A percentile compares a stretch with the other conserved stretches of the same genome.
These are phyloP conservation scores for Tokudaia muenninki DNA, from an alignment of 2,797 vertebrate species.

Conservation along the genomic window DNA sequence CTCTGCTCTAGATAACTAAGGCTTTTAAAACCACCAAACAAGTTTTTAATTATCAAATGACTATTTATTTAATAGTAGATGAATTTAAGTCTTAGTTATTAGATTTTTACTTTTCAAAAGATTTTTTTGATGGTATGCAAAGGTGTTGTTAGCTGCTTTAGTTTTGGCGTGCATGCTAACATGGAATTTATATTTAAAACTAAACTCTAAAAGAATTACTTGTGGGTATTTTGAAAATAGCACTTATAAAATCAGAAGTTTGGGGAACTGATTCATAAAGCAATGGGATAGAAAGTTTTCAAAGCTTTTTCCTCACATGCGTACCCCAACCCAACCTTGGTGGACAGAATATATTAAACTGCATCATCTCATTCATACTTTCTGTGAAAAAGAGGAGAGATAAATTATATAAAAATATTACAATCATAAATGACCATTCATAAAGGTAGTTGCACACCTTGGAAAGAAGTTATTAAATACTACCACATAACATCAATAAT, in stretches of 20 bases:
- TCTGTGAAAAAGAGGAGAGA: constrained; percentile 54
- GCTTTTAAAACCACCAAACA: constrained; percentile 34
- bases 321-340: background rate
- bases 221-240: constrained; percentile 47
- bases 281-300: background rate
- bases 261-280: constrained; percentile 10
- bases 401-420: constrained; percentile 9
- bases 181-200: constrained; percentile 40
- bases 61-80: background rate
- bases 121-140: background rate
- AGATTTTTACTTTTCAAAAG: constrained; percentile 49
- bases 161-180: constrained; percentile 24
- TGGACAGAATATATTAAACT: constrained; percentile 34
- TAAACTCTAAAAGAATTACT: constrained; percentile 37
- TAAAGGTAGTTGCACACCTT: constrained; percentile 50
- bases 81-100: constrained; percentile 24
- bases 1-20: constrained; percentile 39
- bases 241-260: constrained; percentile 24
- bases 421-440: constrained; percentile 14
- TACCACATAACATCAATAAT: constrained; percentile 36
- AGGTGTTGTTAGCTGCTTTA: constrained; percentile 39
- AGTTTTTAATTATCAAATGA: background rate
- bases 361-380: constrained; percentile 10
- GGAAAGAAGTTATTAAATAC: constrained; percentile 59
- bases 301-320: constrained; percentile 35